phyloP scores from a whole-genome alignment of 2,797 vertebrate genomes.

The Triplophysa bombifrons region DNA sequence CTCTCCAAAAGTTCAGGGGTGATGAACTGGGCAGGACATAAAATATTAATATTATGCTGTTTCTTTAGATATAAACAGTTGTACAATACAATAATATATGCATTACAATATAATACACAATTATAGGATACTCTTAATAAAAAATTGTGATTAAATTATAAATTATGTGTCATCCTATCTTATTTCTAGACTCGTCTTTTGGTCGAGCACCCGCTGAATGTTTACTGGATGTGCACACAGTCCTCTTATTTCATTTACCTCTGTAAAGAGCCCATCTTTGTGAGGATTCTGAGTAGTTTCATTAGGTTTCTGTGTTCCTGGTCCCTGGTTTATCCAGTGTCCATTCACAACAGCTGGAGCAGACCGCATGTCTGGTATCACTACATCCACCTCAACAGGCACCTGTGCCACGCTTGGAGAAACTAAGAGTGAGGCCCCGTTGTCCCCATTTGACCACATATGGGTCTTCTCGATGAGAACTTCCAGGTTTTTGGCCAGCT shows the following conservation, averaged over 20 bases:
- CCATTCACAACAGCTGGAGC: slow-evolving; percentile 54
- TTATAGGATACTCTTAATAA: no score
- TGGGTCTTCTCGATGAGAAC: slow-evolving; percentile 65
- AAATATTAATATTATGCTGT: not conserved
- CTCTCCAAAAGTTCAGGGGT: slow-evolving; percentile 66
- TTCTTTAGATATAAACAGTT: no score
- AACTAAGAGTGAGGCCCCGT: slow-evolving; percentile 31
- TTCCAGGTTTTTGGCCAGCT: slow-evolving; percentile 66
- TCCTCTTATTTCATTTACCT: slow-evolving; percentile 30
- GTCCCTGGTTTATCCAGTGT: slow-evolving; percentile 56
- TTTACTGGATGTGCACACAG: no score
- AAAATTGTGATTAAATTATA: no score
- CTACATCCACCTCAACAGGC: slow-evolving; percentile 43
- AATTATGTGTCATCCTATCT: no score
- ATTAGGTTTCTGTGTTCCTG: slow-evolving; percentile 49
- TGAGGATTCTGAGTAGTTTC: slow-evolving; percentile 49
- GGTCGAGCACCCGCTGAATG: no score
- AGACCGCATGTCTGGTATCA: slow-evolving; percentile 44
- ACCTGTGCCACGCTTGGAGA: slow-evolving; percentile 35
- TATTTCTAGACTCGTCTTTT: no score
- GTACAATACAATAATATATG: no score
- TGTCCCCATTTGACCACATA: slow-evolving; percentile 55
- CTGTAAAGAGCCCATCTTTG: slow-evolving; percentile 55
- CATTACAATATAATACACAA: no score
- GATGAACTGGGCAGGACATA: slow-evolving; percentile 60